These are phyloP conservation scores for Rhadinocentrus ornatus DNA, from an alignment of 2,797 vertebrate genomes.

Conservation along the genomic window DNA sequence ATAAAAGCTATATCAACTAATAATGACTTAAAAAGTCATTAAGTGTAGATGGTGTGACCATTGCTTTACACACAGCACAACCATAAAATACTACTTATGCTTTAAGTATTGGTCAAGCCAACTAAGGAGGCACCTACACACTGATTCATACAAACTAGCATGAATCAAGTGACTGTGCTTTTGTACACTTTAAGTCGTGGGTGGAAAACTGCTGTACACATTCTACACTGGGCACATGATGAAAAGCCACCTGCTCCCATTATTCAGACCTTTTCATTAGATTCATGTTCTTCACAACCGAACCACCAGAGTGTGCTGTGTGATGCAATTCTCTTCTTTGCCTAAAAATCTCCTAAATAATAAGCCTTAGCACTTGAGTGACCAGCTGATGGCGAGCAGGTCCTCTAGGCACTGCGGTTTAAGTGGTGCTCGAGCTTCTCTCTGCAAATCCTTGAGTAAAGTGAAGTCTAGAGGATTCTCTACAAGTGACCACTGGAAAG, in stretches of 20 bases:
- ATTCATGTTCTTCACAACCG: slow-evolving; percentile 19
- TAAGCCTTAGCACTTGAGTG: slow-evolving; percentile 31
- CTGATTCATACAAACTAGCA: neutral
- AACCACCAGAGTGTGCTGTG: slow-evolving; percentile 72
- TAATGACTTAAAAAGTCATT: neutral
- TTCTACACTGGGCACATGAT: slow-evolving; percentile 24
- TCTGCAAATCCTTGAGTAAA: slow-evolving; percentile 12
- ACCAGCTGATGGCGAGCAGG: slow-evolving; percentile 32
- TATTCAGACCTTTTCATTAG: neutral
- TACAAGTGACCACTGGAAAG: slow-evolving; percentile 20
- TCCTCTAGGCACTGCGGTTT: slow-evolving; percentile 1
- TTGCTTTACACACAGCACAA: neutral
- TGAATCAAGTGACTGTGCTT: neutral
- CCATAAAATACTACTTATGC: neutral
- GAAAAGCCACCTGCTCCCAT: neutral
- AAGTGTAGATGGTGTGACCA: neutral
- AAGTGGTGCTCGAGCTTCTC: slow-evolving; percentile 9
- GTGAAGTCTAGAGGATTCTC: slow-evolving; percentile 14
- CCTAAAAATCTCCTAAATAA: slow-evolving; percentile 29
- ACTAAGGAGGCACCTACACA: neutral
- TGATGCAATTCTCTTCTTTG: slow-evolving; percentile 46
- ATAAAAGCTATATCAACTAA: neutral
- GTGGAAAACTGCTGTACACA: slow-evolving; percentile 16
- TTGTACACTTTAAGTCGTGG: slow-evolving; percentile 3
- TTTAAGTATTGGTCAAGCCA: neutral